These are phyloP conservation scores for Hyperoplus lanceolatus DNA, from an alignment of 2,797 vertebrate genomes.

Conservation along the genomic window DNA sequence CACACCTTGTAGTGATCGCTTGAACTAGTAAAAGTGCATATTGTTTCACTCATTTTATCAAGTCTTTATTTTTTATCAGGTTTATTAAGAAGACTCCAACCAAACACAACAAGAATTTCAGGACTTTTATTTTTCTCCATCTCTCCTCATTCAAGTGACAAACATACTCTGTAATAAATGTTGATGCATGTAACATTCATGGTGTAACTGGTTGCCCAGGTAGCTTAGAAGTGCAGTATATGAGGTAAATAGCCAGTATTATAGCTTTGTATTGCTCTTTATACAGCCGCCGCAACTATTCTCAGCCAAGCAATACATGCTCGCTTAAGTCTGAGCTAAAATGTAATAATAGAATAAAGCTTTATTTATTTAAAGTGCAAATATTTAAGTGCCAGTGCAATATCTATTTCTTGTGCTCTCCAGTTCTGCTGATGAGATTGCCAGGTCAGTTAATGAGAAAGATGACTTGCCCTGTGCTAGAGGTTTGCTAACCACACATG, in stretches of 20 bases:
- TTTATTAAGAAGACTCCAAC: not conserved
- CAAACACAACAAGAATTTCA: slow-evolving; percentile 24
- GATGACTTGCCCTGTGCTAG: slow-evolving; percentile 42
- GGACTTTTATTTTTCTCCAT: slow-evolving; percentile 45
- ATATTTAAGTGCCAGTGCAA: slow-evolving; percentile 60
- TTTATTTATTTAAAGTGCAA: slow-evolving; percentile 60
- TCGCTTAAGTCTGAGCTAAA: slow-evolving; percentile 52
- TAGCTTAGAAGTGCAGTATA: slow-evolving; percentile 45
- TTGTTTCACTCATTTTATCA: not conserved
- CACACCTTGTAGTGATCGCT: not conserved
- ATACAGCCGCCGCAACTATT: slow-evolving; percentile 57
- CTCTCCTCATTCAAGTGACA: slow-evolving; percentile 45
- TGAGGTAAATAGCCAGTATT: slow-evolving; percentile 66
- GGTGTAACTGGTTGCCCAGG: slow-evolving; percentile 59
- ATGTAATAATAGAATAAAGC: slow-evolving; percentile 55
- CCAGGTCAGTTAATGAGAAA: slow-evolving; percentile 51
- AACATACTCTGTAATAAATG: slow-evolving; percentile 53
- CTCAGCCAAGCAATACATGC: slow-evolving; percentile 74
- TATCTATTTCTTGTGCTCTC: slow-evolving; percentile 49
- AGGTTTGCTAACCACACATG: slow-evolving; percentile 42
- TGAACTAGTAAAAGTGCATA: too few relatives aligned
- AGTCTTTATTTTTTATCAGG: not conserved
- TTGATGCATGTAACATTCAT: slow-evolving; percentile 36
- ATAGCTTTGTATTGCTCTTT: slow-evolving; percentile 46
- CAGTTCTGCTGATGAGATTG: slow-evolving; percentile 55